Conservation (phyloP, 2,797 vertebrate species). For the Sternotherus odoratus region DNA sequence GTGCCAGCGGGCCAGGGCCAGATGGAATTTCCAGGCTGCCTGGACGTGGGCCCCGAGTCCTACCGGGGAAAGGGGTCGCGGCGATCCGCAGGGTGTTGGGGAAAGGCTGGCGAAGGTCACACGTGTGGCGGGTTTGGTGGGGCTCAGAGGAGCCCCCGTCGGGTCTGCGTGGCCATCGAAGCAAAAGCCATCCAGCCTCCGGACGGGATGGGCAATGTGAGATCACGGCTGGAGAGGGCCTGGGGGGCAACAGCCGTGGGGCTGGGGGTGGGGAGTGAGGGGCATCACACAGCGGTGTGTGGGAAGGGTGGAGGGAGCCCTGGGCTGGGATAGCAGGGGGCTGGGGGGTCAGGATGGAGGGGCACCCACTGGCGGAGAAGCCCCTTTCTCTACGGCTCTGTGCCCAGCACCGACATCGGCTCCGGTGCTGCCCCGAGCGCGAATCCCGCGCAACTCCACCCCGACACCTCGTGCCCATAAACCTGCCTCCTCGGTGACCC, state of each 20-base stretch:
- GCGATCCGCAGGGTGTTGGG: background rate
- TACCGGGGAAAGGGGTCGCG: background rate
- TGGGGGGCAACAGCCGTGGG: background rate
- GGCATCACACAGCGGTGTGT: no score
- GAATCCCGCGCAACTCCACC: background rate
- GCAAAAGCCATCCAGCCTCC: background rate
- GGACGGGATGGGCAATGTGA: no score
- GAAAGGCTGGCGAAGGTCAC: background rate
- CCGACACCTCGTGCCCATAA: background rate
- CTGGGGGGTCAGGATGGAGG: no score
- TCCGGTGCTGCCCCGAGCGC: background rate
- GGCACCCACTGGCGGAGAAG: no score
- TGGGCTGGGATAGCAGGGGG: no score
- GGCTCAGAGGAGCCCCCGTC: background rate
- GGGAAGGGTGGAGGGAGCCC: no score
- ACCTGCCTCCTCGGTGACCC: background rate
- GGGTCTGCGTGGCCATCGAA: no score
- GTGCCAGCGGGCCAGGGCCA: background rate
- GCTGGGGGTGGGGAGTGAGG: no score
- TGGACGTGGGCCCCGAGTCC: background rate
- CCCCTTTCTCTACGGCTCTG: background rate
- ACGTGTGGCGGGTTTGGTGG: background rate
- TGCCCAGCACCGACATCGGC: accelerated
- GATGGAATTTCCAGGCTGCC: background rate
- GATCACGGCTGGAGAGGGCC: background rate